These are phyloP conservation scores for Abscondita cerata DNA, from an alignment of 2,888 invertebrate genomes.

Conservation along the genomic window DNA sequence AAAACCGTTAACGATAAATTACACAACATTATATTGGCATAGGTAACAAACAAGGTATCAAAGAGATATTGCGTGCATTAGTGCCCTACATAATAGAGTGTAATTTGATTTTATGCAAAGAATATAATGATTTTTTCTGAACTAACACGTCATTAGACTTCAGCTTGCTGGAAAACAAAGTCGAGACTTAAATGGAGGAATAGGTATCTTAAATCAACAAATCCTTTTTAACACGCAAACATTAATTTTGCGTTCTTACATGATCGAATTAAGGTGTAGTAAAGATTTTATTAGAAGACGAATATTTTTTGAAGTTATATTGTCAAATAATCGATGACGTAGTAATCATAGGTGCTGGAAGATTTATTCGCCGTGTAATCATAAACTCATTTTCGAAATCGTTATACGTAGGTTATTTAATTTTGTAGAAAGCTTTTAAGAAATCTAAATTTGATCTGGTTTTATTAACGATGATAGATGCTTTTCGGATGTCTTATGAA, in stretches of 20 bases:
- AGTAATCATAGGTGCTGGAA: not conserved
- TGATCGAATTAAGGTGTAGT: not conserved
- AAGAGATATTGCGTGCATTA: constrained; percentile 17
- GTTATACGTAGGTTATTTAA: too few relatives aligned
- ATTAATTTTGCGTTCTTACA: not conserved
- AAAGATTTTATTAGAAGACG: not conserved
- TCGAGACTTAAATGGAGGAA: constrained; percentile 11
- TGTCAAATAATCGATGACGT: too few relatives aligned
- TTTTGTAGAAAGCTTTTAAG: too few relatives aligned
- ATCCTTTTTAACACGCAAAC: constrained; percentile 15
- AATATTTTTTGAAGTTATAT: too few relatives aligned
- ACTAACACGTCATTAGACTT: constrained; percentile 2
- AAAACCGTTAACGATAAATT: too few relatives aligned
- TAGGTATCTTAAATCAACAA: constrained; percentile 21
- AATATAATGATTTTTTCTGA: constrained; percentile 3
- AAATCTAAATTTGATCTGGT: too few relatives aligned
- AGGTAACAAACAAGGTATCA: too few relatives aligned
- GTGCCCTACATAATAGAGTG: constrained; percentile 14
- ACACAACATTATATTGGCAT: too few relatives aligned
- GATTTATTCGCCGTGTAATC: constrained; percentile 5
- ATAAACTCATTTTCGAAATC: not conserved
- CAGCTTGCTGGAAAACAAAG: not conserved
- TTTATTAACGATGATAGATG: too few relatives aligned
- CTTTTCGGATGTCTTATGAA: not conserved
- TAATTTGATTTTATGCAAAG: constrained; percentile 15